Percentiles rank a stretch among this genome's conserved stretches.
Evolutionary conservation across 2,113 vertebrate species (phyloP).

Genomic region (Solenodon paradoxus): DNA sequence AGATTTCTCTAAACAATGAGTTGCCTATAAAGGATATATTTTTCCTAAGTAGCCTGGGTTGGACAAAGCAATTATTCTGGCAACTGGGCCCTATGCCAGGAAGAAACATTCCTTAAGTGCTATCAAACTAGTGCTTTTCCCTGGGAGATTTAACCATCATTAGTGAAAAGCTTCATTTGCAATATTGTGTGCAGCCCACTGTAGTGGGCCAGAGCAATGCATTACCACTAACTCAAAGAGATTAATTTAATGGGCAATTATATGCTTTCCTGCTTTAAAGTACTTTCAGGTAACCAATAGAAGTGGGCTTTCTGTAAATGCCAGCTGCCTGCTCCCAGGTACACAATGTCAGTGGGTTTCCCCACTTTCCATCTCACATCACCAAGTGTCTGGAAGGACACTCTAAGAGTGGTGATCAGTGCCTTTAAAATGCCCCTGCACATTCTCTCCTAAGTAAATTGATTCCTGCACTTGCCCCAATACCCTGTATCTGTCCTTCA

Average conservation of each 20-base stretch:
- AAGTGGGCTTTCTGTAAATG: background rate
- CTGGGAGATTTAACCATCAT: slow-evolving; percentile 58
- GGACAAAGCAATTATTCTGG: slow-evolving; percentile 29
- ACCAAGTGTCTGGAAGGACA: background rate
- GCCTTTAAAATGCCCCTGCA: background rate
- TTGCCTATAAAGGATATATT: background rate
- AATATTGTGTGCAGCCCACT: background rate
- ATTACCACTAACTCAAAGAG: slow-evolving; percentile 18
- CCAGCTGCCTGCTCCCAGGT: background rate
- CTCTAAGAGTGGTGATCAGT: background rate
- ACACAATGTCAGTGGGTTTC: background rate
- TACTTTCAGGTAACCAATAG: slow-evolving; percentile 33
- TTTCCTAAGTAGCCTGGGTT: background rate
- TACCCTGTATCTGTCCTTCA: background rate
- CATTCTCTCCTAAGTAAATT: background rate
- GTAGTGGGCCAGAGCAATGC: background rate
- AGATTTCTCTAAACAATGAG: background rate
- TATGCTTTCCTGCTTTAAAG: slow-evolving; percentile 12
- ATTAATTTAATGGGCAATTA: slow-evolving; percentile 56
- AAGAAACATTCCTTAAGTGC: slow-evolving; percentile 59
- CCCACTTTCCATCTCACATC: background rate
- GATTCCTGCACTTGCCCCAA: background rate
- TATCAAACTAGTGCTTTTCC: slow-evolving; percentile 48
- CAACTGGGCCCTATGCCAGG: slow-evolving; percentile 43
- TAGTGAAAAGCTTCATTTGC: slow-evolving; percentile 54